Base-by-base conservation (phyloP, 2,113 vertebrate genomes). In the Hyla sarda region DNA sequence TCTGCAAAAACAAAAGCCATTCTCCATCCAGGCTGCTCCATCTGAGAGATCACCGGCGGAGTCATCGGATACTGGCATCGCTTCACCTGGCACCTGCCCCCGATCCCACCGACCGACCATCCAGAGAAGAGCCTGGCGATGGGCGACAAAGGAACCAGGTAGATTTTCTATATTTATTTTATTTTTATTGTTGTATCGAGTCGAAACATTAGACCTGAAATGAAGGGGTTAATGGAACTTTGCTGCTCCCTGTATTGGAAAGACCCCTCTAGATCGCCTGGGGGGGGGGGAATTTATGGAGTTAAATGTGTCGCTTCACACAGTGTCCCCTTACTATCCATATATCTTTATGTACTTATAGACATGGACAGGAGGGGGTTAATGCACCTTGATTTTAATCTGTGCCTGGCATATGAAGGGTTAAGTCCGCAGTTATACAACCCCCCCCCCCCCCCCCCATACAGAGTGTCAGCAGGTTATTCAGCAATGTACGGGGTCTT, bases 141-240 rank as follows among this genome's bases (percentile, higher is more conserved):
- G 86, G 88, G 87, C 34, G 87, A 89, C 83, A 88, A 89, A 86
- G 86, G 88, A 50, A 89, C 87, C 87, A 79, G 87, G 88, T 89
- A 2, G 78, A 86, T 54, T 28, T 17, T 30, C 4, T 14, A n/a
- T n/a, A n/a, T n/a, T n/a, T n/a, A n/a, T n/a, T n/a, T n/a, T n/a
- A n/a, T n/a, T n/a, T n/a, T n/a, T n/a, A n/a, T n/a, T n/a, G n/a
- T n/a, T n/a, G n/a, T n/a, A n/a, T n/a, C n/a, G n/a, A n/a, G n/a
- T n/a, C n/a, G n/a, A n/a, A n/a, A n/a, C n/a, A n/a, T n/a, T n/a
- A n/a, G n/a, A n/a, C n/a, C n/a, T n/a, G n/a, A n/a, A 11, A 17
- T 5, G 21, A 30, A 71, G 21, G 65, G 67, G 82, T 71, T 56
- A 34, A 71, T 41, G 30, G 25, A 23, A 4, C 19, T 30, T 9